Conservation (phyloP, 2,888 invertebrate genomes). For the Azorinus chamasolen region DNA sequence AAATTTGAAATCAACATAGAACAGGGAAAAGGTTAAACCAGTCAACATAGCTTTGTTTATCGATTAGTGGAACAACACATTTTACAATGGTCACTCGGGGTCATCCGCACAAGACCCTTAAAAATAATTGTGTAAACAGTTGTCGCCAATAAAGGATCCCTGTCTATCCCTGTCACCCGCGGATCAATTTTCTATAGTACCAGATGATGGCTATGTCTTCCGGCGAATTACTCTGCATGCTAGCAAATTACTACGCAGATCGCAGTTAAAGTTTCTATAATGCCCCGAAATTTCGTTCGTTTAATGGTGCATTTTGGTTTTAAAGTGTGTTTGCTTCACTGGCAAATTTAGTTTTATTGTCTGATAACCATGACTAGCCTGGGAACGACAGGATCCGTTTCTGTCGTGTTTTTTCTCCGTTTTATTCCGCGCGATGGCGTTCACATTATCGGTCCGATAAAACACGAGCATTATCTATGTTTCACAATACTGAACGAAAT, state of each 20-base stretch:
- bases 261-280: slow-evolving; percentile 38
- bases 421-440: too few relatives aligned
- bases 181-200: slow-evolving; percentile 56
- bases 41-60: background rate
- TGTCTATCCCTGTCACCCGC: slow-evolving; percentile 39
- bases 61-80: background rate
- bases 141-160: slow-evolving; percentile 36
- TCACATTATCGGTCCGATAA: too few relatives aligned
- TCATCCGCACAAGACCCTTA: slow-evolving; percentile 18
- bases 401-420: too few relatives aligned
- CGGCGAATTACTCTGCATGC: slow-evolving; percentile 59
- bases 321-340: slow-evolving; percentile 38
- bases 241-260: slow-evolving; percentile 52
- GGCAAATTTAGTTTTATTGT: slow-evolving; percentile 32
- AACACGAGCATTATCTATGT: too few relatives aligned
- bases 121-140: slow-evolving; percentile 50
- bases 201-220: slow-evolving; percentile 58
- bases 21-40: too few relatives aligned
- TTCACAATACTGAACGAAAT: too few relatives aligned
- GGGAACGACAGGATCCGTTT: slow-evolving; percentile 1
- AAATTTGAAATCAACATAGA: too few relatives aligned
- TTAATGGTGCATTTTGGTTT: slow-evolving; percentile 34
- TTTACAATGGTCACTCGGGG: background rate
- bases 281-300: slow-evolving; percentile 20
- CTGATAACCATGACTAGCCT: slow-evolving; percentile 4